These are phyloP conservation scores for Heliconius melpomene DNA, from an alignment of 1,140 invertebrate species.

Conservation along the genomic window DNA sequence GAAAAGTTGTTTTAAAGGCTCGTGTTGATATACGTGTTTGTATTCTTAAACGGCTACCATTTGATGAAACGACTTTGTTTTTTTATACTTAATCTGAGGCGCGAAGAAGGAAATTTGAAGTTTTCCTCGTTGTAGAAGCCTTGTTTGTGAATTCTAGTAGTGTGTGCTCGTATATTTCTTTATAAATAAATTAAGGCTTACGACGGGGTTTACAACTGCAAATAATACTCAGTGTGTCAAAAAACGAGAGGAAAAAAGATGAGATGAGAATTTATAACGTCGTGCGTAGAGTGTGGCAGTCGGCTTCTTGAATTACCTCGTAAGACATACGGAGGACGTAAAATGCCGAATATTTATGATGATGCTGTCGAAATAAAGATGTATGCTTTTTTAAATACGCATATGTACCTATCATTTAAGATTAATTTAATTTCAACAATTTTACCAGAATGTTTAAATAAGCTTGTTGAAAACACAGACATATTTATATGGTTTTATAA, in stretches of 20 bases:
- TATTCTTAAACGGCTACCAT: not conserved
- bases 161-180: conserved; percentile 19
- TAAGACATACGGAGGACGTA: conserved; percentile 17
- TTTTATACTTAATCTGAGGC: not conserved
- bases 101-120: conserved; percentile 14
- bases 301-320: conserved; percentile 25
- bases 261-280: conserved; percentile 26
- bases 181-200: conserved; percentile 22
- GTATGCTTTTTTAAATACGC: not conserved
- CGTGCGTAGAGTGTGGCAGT: conserved; percentile 5
- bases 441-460: too few species aligned
- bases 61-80: conserved; percentile 16
- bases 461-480: too few species aligned
- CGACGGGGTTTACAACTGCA: conserved; percentile 10
- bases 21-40: not conserved
- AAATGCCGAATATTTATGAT: conserved; percentile 18
- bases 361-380: conserved; percentile 14
- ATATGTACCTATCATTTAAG: not conserved
- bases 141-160: conserved; percentile 20
- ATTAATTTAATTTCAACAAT: too few species aligned
- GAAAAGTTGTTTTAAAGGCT: conserved; percentile 11
- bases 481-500: too few species aligned
- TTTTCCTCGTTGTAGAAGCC: not conserved
- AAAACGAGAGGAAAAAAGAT: conserved; percentile 25
- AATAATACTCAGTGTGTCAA: conserved; percentile 25